Base-by-base conservation (phyloP, 2,797 vertebrate species). In the Percopsis omiscomaycus region DNA sequence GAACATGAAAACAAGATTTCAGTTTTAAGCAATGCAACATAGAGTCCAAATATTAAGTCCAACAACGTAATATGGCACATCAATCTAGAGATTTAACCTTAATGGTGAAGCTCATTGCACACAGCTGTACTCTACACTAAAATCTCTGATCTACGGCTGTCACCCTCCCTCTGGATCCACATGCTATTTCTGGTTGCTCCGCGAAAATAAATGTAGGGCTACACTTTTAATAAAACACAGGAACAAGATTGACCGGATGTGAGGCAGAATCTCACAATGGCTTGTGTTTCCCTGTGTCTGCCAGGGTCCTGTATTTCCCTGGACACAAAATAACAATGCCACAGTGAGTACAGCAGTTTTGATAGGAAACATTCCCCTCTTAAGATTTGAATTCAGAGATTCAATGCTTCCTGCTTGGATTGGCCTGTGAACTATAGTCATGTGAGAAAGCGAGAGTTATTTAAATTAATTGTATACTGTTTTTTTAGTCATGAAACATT, bases 311-410 rank as follows among this genome's bases (percentile, higher is more conserved):
- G 42, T 1, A 28, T 71, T 79, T 71, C 65, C 74, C 50, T 52
- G 48, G 50, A 4, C 66, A 72, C 12, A 50, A 10, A 67, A 69
- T 57, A 84, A 89, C 84, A 89, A 87, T 84, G 68, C 70, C 57
- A 62, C n/a, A 37, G 42, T 63, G 37, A 76, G 59, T 29, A 47
- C 16, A 73, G 50, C 56, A 70, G 30, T 63, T 79, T 71, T 78
- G 32, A 57, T 63, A 66, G 88, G 82, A 87, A 88, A 83, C 75
- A 83, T 66, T 22, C 83, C 49, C 63, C 90, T 91, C 87, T 88
- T 88, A 83, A 72, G 66, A 62, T 79, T 57, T 63, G 44, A 14
- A 45, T 52, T 44, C 27, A 4, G 53, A 68, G 70, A 12, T 64
- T 75, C 5, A 53, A 50, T 11, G 14, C 58, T 37, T 61, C 64